Evolutionary conservation across 2,888 invertebrate species (phyloP).

Genomic region (Capitulum mitella): DNA sequence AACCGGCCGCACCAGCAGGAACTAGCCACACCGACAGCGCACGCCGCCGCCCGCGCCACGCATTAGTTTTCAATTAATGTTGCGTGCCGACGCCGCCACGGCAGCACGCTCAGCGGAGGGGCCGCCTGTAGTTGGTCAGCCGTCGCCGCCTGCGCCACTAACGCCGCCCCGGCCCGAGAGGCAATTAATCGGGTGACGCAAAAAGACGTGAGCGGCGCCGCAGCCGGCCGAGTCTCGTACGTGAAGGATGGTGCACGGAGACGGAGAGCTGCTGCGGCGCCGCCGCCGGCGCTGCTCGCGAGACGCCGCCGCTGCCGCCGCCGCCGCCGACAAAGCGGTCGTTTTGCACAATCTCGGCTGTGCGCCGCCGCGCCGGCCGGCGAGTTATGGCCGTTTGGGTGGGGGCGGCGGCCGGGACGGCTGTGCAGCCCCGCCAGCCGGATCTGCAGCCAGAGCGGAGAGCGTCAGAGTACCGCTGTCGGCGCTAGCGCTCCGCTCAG

Average conservation of each 20-base stretch:
- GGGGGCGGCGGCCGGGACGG: background rate
- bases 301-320: background rate
- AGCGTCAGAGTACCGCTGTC: too few species aligned
- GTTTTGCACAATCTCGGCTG: background rate
- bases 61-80: slow-evolving; percentile 3
- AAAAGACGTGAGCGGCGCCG: slow-evolving; percentile 15
- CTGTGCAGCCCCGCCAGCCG: too few species aligned
- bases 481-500: too few species aligned
- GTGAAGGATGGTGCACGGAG: slow-evolving; percentile 1
- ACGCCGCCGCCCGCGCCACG: too few species aligned
- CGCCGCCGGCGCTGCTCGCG: background rate
- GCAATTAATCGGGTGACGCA: slow-evolving; percentile 22
- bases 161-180: background rate
- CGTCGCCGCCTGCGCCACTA: background rate
- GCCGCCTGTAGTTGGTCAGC: background rate
- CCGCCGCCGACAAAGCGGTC: background rate
- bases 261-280: background rate
- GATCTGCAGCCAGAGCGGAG: too few species aligned
- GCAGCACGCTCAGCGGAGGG: background rate
- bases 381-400: background rate
- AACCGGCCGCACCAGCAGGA: too few species aligned
- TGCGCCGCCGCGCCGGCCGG: background rate
- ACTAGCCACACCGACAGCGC: too few species aligned
- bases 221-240: background rate
- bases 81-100: background rate